Conservation (phyloP, 2,113 vertebrate species). For the Oriolus oriolus region DNA sequence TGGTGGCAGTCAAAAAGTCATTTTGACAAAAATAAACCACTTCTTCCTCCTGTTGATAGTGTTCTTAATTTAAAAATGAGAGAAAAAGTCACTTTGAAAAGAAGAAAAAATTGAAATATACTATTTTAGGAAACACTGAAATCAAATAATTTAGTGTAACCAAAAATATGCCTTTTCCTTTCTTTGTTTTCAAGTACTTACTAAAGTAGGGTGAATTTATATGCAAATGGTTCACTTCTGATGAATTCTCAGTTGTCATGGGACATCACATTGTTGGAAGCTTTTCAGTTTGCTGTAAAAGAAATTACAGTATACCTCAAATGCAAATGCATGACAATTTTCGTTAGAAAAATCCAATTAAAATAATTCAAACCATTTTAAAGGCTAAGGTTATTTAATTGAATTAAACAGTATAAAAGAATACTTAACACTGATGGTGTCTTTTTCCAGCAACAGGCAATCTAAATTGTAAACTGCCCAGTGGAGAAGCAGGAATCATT, state of each 20-base stretch:
- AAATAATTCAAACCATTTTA: neutral
- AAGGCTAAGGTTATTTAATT: neutral
- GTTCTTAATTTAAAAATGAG: neutral
- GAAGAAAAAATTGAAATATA: neutral
- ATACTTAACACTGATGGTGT: neutral
- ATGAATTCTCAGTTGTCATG: neutral
- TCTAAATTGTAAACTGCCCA: constrained; percentile 83
- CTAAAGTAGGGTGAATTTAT: neutral
- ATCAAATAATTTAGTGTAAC: neutral
- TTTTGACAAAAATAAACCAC: neutral
- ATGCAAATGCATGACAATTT: neutral
- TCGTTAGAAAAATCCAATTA: neutral
- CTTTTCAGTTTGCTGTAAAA: neutral
- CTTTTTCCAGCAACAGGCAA: constrained; percentile 70
- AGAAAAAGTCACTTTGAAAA: neutral
- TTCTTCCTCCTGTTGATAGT: neutral
- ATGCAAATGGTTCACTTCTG: neutral
- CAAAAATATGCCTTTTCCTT: neutral
- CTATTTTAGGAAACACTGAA: neutral
- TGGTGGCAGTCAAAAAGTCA: neutral
- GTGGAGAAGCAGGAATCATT: constrained; percentile 93
- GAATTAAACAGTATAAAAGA: neutral
- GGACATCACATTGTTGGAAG: neutral
- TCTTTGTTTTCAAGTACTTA: neutral
- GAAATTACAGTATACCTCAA: neutral